These are phyloP conservation scores for Drosophila pandora DNA, from an alignment of 1,140 invertebrate genomes.

Conservation along the genomic window DNA sequence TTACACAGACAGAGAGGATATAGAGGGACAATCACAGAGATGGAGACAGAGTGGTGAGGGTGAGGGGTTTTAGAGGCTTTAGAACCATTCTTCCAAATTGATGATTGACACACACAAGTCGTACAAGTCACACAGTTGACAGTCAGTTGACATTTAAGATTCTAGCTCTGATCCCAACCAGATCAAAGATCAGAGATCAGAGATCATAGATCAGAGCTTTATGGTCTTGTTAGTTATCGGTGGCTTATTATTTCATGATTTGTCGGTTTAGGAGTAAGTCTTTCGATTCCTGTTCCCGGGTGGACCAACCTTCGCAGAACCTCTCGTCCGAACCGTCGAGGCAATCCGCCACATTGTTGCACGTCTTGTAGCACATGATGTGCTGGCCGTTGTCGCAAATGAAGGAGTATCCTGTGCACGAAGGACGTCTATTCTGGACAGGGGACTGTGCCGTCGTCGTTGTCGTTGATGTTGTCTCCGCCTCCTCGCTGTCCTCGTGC, in stretches of 20 bases:
- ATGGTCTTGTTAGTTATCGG: not conserved
- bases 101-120: conserved; percentile 11
- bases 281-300: not conserved
- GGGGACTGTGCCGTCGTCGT: too few species aligned
- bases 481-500: too few species aligned
- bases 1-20: not conserved
- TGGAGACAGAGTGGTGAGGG: conserved; percentile 12
- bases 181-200: too few species aligned
- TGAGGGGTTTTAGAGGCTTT: not conserved
- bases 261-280: too few species aligned
- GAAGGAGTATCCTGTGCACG: not conserved
- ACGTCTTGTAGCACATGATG: not conserved
- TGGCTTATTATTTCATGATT: too few species aligned
- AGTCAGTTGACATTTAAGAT: not conserved
- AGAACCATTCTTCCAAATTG: not conserved
- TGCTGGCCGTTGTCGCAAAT: not conserved
- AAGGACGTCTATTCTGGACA: not conserved
- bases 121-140: not conserved
- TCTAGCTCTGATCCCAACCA: not conserved
- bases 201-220: not conserved
- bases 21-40: conserved; percentile 17
- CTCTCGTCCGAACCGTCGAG: not conserved
- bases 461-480: too few species aligned
- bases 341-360: not conserved
- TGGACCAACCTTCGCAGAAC: not conserved